These are phyloP conservation scores for Ceratina japonica DNA, from an alignment of 1,140 invertebrate species.

Conservation along the genomic window DNA sequence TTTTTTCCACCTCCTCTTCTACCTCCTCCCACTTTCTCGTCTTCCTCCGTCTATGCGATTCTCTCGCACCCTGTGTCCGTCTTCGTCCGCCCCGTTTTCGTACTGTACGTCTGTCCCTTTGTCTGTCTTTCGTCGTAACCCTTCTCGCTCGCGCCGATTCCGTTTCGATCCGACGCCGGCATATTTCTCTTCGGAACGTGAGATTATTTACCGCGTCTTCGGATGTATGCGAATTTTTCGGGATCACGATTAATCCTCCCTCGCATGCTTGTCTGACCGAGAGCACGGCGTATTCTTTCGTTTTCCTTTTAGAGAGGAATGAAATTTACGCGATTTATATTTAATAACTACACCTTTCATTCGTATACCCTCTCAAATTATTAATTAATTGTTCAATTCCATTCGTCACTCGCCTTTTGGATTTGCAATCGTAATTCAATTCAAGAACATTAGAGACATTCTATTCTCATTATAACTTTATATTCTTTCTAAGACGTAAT, in stretches of 20 bases:
- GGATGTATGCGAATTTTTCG: slow-evolving; percentile 29
- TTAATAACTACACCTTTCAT: no score
- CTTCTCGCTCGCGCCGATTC: slow-evolving; percentile 15
- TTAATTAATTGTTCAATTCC: no score
- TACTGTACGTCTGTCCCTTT: slow-evolving; percentile 30
- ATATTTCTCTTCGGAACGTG: not conserved
- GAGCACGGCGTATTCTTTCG: not conserved
- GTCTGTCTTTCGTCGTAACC: slow-evolving; percentile 26
- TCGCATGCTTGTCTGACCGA: not conserved
- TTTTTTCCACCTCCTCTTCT: slow-evolving; percentile 62
- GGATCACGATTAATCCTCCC: slow-evolving; percentile 22
- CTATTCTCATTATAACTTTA: no score
- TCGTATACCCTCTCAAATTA: no score
- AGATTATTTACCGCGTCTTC: slow-evolving; percentile 47
- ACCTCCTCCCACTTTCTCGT: slow-evolving; percentile 42
- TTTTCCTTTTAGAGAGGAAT: not conserved
- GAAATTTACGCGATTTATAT: no score
- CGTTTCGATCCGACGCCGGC: slow-evolving; percentile 39
- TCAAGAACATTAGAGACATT: no score
- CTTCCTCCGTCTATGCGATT: slow-evolving; percentile 59
- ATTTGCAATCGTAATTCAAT: no score
- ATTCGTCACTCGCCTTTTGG: no score
- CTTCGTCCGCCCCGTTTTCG: not conserved
- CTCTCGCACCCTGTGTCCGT: slow-evolving; percentile 30
- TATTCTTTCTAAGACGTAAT: no score